Evolutionary conservation across 1,140 invertebrate genomes (phyloP).

Genomic region (Camponotus vicinus): DNA sequence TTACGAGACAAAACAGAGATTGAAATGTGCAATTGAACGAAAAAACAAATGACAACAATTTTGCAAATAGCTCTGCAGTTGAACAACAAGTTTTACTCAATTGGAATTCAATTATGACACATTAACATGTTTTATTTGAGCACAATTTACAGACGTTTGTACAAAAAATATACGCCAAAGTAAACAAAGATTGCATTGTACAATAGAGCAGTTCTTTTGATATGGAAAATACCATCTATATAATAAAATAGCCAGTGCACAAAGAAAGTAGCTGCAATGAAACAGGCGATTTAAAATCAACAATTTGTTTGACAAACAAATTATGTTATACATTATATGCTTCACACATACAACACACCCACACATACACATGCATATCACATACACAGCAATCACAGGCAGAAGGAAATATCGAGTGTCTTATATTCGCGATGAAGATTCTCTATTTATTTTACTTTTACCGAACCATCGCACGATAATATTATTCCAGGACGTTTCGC

Average conservation of each 20-base stretch:
- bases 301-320: neutral
- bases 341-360: neutral
- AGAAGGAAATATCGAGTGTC: neutral
- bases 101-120: neutral
- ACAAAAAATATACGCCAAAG: neutral
- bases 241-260: neutral
- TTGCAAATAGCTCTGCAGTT: neutral
- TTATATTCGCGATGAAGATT: neutral
- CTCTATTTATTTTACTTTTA: neutral
- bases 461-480: neutral
- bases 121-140: constrained; percentile 17
- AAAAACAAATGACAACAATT: neutral
- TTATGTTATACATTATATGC: neutral
- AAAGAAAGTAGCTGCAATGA: neutral
- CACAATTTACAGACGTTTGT: constrained; percentile 7
- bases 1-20: neutral
- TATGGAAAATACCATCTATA: neutral
- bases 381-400: neutral
- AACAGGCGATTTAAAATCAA: neutral
- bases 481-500: no score
- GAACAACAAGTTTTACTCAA: constrained; percentile 22
- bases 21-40: neutral
- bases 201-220: neutral
- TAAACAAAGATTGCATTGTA: neutral
- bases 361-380: neutral